Conservation (phyloP, 2,888 invertebrate genomes). For the Xestia sexstrigata region DNA sequence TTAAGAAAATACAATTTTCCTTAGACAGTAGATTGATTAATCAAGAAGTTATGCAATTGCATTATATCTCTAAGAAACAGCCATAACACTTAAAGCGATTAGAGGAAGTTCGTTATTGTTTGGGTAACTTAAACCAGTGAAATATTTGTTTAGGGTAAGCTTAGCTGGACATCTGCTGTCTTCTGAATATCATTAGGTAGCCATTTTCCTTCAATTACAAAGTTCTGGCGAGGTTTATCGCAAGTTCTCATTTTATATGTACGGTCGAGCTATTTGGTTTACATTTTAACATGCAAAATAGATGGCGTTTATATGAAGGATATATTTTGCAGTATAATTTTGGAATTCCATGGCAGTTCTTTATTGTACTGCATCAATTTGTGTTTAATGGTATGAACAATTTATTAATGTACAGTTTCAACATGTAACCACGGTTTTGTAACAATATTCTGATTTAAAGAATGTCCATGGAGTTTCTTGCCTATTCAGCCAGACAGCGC, state of each 20-base stretch:
- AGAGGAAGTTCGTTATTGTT: conserved; percentile 27
- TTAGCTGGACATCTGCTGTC: conserved; percentile 28
- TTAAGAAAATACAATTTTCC: background rate
- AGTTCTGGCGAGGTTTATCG: background rate
- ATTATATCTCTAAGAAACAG: conserved; percentile 13
- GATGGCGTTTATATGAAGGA: background rate
- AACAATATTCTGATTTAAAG: too few species aligned
- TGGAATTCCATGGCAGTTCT: background rate
- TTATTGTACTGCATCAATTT: background rate
- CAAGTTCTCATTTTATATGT: background rate
- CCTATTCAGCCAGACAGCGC: background rate
- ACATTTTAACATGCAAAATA: background rate
- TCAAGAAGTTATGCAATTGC: background rate
- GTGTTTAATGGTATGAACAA: background rate
- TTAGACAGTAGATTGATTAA: conserved; percentile 1
- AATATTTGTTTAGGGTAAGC: conserved; percentile 37
- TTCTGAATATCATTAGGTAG: conserved; percentile 34
- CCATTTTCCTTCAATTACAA: background rate
- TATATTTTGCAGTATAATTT: background rate
- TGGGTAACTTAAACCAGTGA: conserved; percentile 8
- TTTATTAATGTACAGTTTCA: too few species aligned
- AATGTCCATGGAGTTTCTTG: too few species aligned
- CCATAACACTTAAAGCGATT: conserved; percentile 32
- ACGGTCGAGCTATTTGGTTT: too few species aligned
- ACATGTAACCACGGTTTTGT: too few species aligned